Evolutionary conservation across 2,888 invertebrate genomes (phyloP).

Genomic region (Aquatica leii): DNA sequence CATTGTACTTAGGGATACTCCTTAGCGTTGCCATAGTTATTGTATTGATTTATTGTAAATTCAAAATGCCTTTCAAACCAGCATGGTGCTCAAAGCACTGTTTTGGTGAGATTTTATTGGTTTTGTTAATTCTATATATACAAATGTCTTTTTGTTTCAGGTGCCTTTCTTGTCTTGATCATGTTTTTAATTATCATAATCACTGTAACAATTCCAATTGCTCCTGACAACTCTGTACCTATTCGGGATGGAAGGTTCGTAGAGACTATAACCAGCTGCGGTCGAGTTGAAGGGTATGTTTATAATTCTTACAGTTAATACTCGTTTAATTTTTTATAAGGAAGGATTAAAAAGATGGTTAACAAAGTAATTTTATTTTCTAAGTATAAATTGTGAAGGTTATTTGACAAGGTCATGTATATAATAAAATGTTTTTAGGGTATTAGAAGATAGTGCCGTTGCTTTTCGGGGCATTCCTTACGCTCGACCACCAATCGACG

Average conservation of each 20-base stretch:
- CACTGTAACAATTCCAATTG: constrained; percentile 68
- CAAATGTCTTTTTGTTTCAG: constrained; percentile 55
- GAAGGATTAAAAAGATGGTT: constrained; percentile 24
- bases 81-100: constrained; percentile 5
- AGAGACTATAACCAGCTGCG: constrained; percentile 78
- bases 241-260: constrained; percentile 77
- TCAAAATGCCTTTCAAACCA: neutral
- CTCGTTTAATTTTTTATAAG: neutral
- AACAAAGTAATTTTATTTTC: too few relatives aligned
- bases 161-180: constrained; percentile 67
- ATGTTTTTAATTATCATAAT: constrained; percentile 71
- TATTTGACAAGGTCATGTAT: too few relatives aligned
- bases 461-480: constrained; percentile 86
- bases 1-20: neutral
- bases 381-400: too few relatives aligned
- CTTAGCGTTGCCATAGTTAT: constrained; percentile 1
- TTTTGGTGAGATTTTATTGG: constrained; percentile 1
- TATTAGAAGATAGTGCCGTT: constrained; percentile 79
- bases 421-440: constrained; percentile 64
- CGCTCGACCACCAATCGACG: constrained; percentile 75
- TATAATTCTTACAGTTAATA: constrained; percentile 7
- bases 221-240: constrained; percentile 66
- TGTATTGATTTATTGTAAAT: constrained; percentile 3
- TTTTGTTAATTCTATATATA: neutral
- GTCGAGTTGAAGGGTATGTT: constrained; percentile 77